These are phyloP conservation scores for Neogale vison DNA, from an alignment of 2,113 vertebrate species.

Conservation along the genomic window DNA sequence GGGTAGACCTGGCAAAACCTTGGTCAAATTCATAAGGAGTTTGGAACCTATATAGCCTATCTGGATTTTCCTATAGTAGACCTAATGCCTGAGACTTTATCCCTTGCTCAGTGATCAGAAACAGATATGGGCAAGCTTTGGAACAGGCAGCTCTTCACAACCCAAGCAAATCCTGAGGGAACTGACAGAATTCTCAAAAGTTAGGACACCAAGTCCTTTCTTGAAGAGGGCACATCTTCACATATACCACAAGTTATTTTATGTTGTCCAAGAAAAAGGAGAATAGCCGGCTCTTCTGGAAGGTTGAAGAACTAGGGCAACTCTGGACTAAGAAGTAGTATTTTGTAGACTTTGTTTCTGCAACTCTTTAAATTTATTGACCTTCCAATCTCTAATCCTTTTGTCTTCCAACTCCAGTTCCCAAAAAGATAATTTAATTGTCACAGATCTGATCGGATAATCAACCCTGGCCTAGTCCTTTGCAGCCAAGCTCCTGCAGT, in stretches of 20 bases:
- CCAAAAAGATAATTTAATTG: not conserved
- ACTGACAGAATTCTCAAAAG: not conserved
- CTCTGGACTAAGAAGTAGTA: not conserved
- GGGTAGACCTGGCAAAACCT: not conserved
- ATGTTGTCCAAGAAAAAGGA: not conserved
- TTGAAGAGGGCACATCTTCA: not conserved
- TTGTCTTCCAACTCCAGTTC: not conserved
- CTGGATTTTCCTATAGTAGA: not conserved
- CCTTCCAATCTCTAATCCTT: not conserved
- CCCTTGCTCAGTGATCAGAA: not conserved
- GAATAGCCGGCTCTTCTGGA: not conserved
- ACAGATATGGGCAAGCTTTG: not conserved
- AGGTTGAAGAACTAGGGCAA: not conserved
- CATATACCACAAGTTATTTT: not conserved
- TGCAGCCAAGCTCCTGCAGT: not conserved
- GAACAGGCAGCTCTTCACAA: not conserved
- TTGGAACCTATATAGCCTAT: not conserved
- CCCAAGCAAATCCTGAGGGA: not conserved
- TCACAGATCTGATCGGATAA: not conserved
- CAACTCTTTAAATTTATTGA: not conserved
- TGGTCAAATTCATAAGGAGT: not conserved
- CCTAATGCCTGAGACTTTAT: not conserved
- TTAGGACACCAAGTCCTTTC: not conserved
- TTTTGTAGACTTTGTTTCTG: not conserved
- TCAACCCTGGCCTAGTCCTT: not conserved